These are phyloP conservation scores for Eustalomyia histrio DNA, from an alignment of 2,888 invertebrate species.

Conservation along the genomic window DNA sequence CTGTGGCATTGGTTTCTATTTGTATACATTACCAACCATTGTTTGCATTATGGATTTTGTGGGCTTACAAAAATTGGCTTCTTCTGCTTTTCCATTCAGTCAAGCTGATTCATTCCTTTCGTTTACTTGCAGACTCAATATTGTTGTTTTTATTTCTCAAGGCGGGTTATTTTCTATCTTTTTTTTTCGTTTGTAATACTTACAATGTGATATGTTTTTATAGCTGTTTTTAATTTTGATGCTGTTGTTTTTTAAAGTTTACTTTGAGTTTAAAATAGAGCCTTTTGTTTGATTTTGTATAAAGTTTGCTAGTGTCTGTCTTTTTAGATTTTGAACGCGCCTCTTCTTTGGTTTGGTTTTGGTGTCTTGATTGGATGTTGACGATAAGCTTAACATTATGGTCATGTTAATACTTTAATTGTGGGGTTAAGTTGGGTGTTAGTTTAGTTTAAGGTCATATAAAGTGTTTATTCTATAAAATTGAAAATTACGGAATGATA, in stretches of 20 bases:
- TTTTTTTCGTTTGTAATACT: not conserved
- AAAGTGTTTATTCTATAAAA: constrained; percentile 53
- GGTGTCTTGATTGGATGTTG: constrained; percentile 68
- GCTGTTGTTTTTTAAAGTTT: constrained; percentile 38
- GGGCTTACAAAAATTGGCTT: constrained; percentile 77
- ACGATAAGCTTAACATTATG: constrained; percentile 74
- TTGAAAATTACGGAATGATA: constrained; percentile 46
- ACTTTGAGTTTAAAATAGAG: constrained; percentile 55
- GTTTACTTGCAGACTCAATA: constrained; percentile 54
- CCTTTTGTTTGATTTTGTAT: constrained; percentile 72
- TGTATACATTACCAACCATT: constrained; percentile 64
- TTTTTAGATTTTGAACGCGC: not conserved
- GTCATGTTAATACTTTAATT: constrained; percentile 69
- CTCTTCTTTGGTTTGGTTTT: constrained; percentile 25
- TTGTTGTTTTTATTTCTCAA: constrained; percentile 52
- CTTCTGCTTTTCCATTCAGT: constrained; percentile 67
- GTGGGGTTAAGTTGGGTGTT: constrained; percentile 63
- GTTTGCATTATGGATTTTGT: constrained; percentile 78
- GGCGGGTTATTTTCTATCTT: not conserved
- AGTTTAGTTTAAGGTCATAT: constrained; percentile 54
- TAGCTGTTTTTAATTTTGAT: constrained; percentile 53
- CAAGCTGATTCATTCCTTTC: constrained; percentile 27
- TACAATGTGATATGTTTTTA: constrained; percentile 56
- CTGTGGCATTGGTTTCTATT: constrained; percentile 54
- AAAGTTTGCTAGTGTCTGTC: constrained; percentile 7